A percentile compares a stretch with the other conserved stretches of the same genome.
Evolutionary conservation across 2,888 invertebrate genomes (phyloP).

Genomic region (Mesorhabditis spiculigera): DNA sequence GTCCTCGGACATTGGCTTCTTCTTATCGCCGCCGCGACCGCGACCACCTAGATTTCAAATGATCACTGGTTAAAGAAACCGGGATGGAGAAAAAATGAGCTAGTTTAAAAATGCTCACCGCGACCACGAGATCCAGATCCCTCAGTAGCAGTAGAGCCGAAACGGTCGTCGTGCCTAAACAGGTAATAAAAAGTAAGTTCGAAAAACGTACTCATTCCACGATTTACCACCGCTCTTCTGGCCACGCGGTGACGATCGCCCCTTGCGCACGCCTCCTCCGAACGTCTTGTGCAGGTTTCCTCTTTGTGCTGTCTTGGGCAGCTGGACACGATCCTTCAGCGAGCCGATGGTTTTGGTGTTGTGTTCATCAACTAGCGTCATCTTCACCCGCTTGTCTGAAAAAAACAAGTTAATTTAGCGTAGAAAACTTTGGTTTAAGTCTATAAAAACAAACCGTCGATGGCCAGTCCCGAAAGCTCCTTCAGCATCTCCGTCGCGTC

Average conservation of each 20-base stretch:
- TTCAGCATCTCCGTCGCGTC: constrained; percentile 15
- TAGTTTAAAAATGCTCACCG: too few relatives aligned
- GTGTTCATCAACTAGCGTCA: constrained; percentile 1
- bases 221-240: too few relatives aligned
- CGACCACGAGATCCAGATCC: too few relatives aligned
- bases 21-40: constrained; percentile 1
- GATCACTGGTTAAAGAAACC: too few relatives aligned
- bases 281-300: background rate
- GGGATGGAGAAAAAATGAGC: too few relatives aligned
- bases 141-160: too few relatives aligned
- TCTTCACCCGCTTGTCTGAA: background rate
- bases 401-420: background rate
- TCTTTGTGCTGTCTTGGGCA: background rate
- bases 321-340: background rate
- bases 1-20: constrained; percentile 1
- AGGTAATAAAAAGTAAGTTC: too few relatives aligned
- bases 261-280: background rate
- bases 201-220: too few relatives aligned
- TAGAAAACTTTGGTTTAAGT: background rate
- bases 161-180: background rate
- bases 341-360: background rate
- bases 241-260: too few relatives aligned
- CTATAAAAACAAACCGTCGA: constrained; percentile 12
- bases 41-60: background rate
- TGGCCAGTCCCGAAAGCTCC: constrained; percentile 11